Percentiles rank a stretch among this genome's conserved stretches.
phyloP scores from a whole-genome alignment of 2,888 invertebrate species.

The Amiota minor region DNA sequence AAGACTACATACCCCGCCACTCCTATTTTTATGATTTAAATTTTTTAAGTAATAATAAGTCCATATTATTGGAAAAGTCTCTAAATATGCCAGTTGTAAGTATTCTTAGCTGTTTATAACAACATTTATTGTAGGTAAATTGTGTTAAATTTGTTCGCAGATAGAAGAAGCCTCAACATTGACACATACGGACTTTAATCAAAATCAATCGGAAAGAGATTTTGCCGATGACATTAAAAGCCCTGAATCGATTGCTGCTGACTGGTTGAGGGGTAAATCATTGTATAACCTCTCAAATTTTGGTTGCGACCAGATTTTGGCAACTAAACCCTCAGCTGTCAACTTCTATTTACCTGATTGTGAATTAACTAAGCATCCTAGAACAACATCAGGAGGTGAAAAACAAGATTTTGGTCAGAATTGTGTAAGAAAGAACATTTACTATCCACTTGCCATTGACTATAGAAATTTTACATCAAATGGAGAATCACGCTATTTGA shows the following conservation, averaged over 20 bases:
- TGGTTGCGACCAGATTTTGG: background rate
- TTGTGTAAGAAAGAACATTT: background rate
- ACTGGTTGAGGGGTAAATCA: background rate
- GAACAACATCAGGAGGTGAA: background rate
- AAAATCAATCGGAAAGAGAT: too few relatives aligned
- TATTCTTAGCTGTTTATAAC: too few relatives aligned
- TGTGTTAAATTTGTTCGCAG: too few relatives aligned
- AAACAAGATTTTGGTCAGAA: background rate
- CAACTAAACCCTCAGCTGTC: background rate
- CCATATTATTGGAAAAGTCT: background rate
- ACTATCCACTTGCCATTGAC: background rate
- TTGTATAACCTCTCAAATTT: background rate
- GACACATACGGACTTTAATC: too few relatives aligned
- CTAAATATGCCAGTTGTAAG: too few relatives aligned
- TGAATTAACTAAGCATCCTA: background rate
- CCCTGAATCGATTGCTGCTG: background rate
- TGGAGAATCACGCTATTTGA: too few relatives aligned
- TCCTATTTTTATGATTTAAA: constrained; percentile 20
- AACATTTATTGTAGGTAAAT: too few relatives aligned
- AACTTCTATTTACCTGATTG: background rate
- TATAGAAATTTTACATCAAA: too few relatives aligned
- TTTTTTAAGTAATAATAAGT: background rate
- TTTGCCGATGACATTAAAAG: too few relatives aligned
- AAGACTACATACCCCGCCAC: constrained; percentile 6
- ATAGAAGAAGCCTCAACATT: too few relatives aligned